phyloP scores from a whole-genome alignment of 2,113 vertebrate species.

The Furnarius figulus region DNA sequence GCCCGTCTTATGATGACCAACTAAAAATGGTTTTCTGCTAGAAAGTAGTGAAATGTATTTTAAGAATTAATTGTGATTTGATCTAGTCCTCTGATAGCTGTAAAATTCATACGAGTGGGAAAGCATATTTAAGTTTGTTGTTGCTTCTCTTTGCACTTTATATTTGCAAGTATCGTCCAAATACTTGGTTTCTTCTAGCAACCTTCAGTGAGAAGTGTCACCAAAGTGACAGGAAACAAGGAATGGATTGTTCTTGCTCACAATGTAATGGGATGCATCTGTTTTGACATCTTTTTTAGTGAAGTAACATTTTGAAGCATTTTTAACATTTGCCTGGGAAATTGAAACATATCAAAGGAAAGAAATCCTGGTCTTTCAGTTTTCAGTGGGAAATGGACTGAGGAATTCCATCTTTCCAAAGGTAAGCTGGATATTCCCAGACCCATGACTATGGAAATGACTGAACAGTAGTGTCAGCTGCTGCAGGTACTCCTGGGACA shows the following conservation, averaged over 20 bases:
- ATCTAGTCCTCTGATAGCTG: not conserved
- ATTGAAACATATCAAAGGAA: not conserved
- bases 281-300: not conserved
- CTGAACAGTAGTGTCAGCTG: not conserved
- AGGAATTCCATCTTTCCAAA: not conserved
- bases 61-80: not conserved
- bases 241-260: not conserved
- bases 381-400: not conserved
- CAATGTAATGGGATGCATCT: not conserved
- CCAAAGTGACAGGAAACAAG: not conserved
- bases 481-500: not conserved
- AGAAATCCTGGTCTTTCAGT: not conserved
- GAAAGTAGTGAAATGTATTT: not conserved
- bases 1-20: not conserved
- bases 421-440: not conserved
- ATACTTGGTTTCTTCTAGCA: not conserved
- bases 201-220: not conserved
- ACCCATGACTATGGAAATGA: not conserved
- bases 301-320: not conserved
- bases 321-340: not conserved
- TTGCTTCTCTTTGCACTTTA: not conserved
- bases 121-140: not conserved
- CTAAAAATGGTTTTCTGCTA: not conserved
- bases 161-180: not conserved
- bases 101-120: not conserved